Evolutionary conservation across 2,888 invertebrate species (phyloP), one percentile per base, ranked within the genome.

Genomic region (Calameuta idolon): DNA sequence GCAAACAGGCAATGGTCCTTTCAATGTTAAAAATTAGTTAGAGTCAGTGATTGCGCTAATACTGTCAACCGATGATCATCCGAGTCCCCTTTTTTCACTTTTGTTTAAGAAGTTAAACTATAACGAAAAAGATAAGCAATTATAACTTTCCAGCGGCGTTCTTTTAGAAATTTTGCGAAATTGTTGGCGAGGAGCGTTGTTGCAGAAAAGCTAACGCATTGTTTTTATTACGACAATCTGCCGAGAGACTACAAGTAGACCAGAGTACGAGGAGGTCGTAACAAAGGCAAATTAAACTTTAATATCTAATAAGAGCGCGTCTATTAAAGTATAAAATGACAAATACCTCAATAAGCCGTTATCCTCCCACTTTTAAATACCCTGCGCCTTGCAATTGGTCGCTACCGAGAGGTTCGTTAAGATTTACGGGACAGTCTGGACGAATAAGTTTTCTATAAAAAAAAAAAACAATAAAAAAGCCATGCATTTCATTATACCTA

Each of bases 311-410:
- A 81, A 81, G 79, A 75, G 79, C 68, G 73, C 69, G 73, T 76
- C 76, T 40, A 79, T 82, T 78, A 78, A 79, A 78, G 68, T 76
- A 71, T 33, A 37, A 77, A 79, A 81, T 79, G 81, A 78, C 81
- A 78, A 81, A 81, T 75, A 81, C 76, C 79, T 81, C 81, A 81
- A 78, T 81, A 81, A 81, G 78, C 74, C 78, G 81, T 77, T 23
- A 55, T 55, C 55, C 55, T 55, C 71, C 34, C 71, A 34, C 71
- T 31, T 33, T 71, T 71, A 71, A 71, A 71, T 55, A 55, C 9
- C 55, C 9, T 23, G 55, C 55, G 23, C 55, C 55, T 55, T 55
- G 55, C 23, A 55, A 55, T 55, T 55, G 23, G 23, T 55, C 55
- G 55, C 55, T 23, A 2, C 23, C 55, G 5, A 55, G 55, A 23